A percentile compares a stretch with the other conserved stretches of the same genome.
phyloP scores from a whole-genome alignment of 1,140 invertebrate genomes.

The Bombus sibiricus region DNA sequence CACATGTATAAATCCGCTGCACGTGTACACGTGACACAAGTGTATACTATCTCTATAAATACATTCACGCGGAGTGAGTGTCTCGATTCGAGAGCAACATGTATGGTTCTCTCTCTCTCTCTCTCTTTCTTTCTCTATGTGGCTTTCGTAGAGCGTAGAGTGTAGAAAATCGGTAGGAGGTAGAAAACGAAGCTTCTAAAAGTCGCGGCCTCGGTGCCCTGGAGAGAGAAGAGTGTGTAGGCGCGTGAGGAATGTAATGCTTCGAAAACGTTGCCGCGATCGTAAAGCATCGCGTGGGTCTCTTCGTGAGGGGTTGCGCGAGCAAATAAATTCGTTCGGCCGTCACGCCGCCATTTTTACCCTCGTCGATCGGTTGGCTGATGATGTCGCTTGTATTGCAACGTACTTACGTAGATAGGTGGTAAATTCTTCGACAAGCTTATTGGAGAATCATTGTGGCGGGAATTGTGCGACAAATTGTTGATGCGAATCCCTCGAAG shows the following conservation, averaged over 20 bases:
- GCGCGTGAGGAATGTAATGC: slow-evolving; percentile 60
- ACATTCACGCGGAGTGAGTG: background rate
- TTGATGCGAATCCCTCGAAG: background rate
- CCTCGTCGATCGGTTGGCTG: background rate
- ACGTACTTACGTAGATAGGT: background rate
- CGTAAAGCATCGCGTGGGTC: slow-evolving; percentile 64
- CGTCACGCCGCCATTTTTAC: background rate
- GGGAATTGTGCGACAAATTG: background rate
- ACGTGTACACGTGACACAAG: slow-evolving; percentile 8
- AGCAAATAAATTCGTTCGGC: slow-evolving; percentile 37
- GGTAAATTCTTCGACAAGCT: background rate
- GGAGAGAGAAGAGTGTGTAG: slow-evolving; percentile 49
- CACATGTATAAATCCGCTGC: slow-evolving; percentile 23
- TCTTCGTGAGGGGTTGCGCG: slow-evolving; percentile 19
- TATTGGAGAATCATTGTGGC: background rate
- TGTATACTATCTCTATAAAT: background rate
- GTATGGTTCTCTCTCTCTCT: too few relatives aligned
- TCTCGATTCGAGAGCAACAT: slow-evolving; percentile 6
- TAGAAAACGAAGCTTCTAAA: slow-evolving; percentile 25
- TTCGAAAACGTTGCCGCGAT: slow-evolving; percentile 52
- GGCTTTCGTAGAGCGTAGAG: too few relatives aligned
- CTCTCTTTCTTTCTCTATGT: too few relatives aligned
- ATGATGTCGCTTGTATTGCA: background rate
- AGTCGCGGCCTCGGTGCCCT: background rate
- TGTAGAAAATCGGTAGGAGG: slow-evolving; percentile 39